Base-by-base conservation (phyloP, 2,888 invertebrate genomes). In the Bugulina stolonifera region DNA sequence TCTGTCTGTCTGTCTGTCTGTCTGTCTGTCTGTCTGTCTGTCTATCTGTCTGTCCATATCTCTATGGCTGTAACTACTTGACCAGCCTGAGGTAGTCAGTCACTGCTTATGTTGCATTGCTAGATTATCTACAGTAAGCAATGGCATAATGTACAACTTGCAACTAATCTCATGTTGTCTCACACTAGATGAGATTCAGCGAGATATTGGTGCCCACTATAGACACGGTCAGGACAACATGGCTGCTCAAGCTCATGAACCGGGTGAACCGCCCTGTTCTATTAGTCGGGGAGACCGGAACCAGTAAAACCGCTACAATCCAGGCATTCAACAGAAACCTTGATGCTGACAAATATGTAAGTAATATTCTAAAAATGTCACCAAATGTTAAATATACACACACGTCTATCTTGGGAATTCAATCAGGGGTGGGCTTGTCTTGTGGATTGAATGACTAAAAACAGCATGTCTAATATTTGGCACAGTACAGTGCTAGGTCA, bases 171-270 rank as follows among this genome's bases (percentile, higher is more conserved):
- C 18, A 43, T 43, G 43, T 43, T 43, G 5, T 10, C 43, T 18
- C 18, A 18, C 43, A 18, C 43, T 22, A 52, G 70, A 25, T 52
- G 34, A 70, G 69, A 58, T 74, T 74, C 54, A 72, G 69, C 54
- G 73, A 74, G 69, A 74, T 74, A 58, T 55, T 74, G 5, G 74
- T 74, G 43, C 74, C 74, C 29, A 74, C 74, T 57, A 55, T 72
- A 34, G 74, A 74, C 27, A 74, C 74, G 27, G 73, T 72, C 27
- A 71, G 71, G 43, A 73, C 69, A 3, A 55, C 52, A 22, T 74
- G 74, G 74, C 29, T 74, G 23, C 54, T 74, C 29, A 69, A 71
- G 5, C 32, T 57, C 5, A 35, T 35, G 35, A 43, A 43, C n/a
- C 3, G 25, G 3, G 54, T 25, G n/a, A 55, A 73, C 54, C 22